phyloP scores from a whole-genome alignment of 2,797 vertebrate species.

The Pogonophryne albipinna region DNA sequence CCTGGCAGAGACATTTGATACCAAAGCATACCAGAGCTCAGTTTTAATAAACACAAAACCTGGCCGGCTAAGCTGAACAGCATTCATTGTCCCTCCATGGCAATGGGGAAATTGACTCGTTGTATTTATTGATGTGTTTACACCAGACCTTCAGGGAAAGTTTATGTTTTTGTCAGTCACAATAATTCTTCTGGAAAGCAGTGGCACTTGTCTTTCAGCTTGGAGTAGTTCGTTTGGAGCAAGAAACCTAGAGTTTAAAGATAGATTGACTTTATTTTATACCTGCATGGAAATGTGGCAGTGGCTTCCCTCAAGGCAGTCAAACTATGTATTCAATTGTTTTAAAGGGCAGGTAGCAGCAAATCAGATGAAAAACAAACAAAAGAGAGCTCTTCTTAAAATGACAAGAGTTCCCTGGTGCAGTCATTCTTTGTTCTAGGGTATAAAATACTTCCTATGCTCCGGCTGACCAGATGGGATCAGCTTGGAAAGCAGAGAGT shows the following conservation, averaged over 20 bases:
- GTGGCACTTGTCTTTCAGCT: constrained; percentile 40
- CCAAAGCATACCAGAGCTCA: constrained; percentile 56
- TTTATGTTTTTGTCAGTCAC: constrained; percentile 62
- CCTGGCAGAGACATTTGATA: constrained; percentile 64
- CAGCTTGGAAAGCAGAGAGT: too few species aligned
- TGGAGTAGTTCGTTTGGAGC: not conserved
- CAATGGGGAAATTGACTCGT: constrained; percentile 63
- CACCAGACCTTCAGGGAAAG: constrained; percentile 37
- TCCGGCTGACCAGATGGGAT: too few species aligned
- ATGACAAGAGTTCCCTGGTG: too few species aligned
- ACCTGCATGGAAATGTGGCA: too few species aligned
- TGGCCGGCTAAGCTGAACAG: constrained; percentile 45
- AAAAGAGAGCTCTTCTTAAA: not conserved
- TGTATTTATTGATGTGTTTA: constrained; percentile 75
- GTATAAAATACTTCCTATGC: too few species aligned
- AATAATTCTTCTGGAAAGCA: constrained; percentile 41
- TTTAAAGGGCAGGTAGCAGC: not conserved
- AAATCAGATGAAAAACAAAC: not conserved
- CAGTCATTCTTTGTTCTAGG: too few species aligned
- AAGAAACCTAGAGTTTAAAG: constrained; percentile 1
- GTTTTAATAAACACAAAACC: constrained; percentile 72
- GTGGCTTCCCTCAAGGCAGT: not conserved
- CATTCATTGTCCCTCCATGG: constrained; percentile 53
- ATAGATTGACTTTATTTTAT: too few species aligned
- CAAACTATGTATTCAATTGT: too few species aligned